Evolutionary conservation across 2,113 vertebrate genomes (phyloP).

Genomic region (Pionites leucogaster): DNA sequence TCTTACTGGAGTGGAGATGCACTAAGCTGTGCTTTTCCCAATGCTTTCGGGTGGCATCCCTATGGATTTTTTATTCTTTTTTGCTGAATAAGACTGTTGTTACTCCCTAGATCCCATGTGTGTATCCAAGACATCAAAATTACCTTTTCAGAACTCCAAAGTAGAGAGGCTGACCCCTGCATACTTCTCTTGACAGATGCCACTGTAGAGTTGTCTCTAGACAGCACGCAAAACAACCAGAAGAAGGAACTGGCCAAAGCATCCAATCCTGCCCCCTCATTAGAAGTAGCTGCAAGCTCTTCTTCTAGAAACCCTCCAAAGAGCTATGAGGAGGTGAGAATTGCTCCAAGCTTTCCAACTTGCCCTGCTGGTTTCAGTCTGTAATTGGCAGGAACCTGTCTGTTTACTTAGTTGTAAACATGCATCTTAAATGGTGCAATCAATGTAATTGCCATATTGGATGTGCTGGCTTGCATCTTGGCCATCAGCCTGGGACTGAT

Average conservation of each 20-base stretch:
- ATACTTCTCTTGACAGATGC: slow-evolving; percentile 82
- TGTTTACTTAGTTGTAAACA: neutral
- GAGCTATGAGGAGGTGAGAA: slow-evolving; percentile 85
- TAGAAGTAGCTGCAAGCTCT: slow-evolving; percentile 71
- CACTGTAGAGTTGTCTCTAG: slow-evolving; percentile 92
- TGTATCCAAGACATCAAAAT: neutral
- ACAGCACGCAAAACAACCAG: slow-evolving; percentile 82
- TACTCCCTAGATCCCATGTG: neutral
- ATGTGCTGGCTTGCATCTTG: neutral
- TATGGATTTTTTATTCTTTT: neutral
- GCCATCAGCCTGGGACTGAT: neutral
- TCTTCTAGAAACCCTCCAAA: slow-evolving; percentile 73
- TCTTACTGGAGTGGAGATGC: neutral
- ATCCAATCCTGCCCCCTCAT: slow-evolving; percentile 63
- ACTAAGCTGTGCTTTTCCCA: neutral
- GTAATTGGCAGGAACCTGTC: neutral
- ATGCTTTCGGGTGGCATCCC: neutral
- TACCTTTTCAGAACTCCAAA: neutral
- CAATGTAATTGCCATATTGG: neutral
- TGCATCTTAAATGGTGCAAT: neutral
- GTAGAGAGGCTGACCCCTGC: slow-evolving; percentile 7
- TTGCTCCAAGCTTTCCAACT: neutral
- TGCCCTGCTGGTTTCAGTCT: neutral
- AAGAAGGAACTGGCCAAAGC: slow-evolving; percentile 76
- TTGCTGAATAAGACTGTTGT: neutral